Conservation (phyloP, 1,140 invertebrate genomes). For the Octopus bimaculoides region DNA sequence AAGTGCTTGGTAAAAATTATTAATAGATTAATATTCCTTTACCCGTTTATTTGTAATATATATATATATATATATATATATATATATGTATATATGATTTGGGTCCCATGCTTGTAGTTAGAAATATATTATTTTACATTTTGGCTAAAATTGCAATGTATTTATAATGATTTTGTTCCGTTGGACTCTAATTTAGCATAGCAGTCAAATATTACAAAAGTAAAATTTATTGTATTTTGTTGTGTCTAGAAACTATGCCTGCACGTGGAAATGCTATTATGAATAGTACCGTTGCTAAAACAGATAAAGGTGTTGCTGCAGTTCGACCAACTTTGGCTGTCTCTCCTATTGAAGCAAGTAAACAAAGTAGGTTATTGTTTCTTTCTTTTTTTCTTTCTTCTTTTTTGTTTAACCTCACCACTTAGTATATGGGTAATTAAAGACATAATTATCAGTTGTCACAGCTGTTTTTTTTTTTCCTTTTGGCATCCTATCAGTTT, state of each 20-base stretch:
- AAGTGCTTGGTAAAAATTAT: too few relatives aligned
- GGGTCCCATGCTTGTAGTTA: too few relatives aligned
- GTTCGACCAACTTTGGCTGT: background rate
- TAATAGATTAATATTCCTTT: too few relatives aligned
- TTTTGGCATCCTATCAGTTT: background rate
- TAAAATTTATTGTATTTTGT: background rate
- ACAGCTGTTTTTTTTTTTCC: background rate
- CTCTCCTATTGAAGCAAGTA: background rate
- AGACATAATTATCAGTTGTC: background rate
- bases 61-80: slow-evolving; percentile 4
- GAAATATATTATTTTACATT: background rate
- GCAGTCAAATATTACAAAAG: too few relatives aligned
- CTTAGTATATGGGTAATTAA: too few relatives aligned
- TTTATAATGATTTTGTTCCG: background rate
- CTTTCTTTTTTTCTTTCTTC: background rate
- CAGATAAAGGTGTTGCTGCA: background rate
- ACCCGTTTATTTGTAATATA: too few relatives aligned
- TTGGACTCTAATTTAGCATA: too few relatives aligned
- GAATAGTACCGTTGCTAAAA: background rate
- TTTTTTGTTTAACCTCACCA: background rate
- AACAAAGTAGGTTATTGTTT: background rate
- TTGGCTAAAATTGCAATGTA: background rate
- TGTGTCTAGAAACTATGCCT: background rate
- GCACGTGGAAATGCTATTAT: background rate
- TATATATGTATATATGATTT: background rate